Conservation (phyloP, 30 jellyfish, hydroid and myxozoan species). For the Nemopilema nomurai region DNA sequence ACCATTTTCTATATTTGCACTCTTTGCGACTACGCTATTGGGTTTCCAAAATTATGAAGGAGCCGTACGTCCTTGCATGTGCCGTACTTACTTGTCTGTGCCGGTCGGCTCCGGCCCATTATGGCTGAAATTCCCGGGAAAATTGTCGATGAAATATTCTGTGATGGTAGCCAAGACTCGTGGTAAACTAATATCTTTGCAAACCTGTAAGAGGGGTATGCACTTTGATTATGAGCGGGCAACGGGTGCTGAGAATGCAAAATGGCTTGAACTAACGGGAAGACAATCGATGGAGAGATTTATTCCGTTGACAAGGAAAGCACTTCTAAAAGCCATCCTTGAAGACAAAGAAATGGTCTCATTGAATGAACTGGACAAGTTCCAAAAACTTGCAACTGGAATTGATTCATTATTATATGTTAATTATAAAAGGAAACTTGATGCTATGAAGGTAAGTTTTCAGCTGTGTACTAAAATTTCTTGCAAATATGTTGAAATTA, state of each 20-base stretch:
- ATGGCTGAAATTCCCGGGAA: not conserved
- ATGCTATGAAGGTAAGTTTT: constrained; percentile 44
- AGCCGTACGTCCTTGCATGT: no score
- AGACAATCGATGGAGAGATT: constrained; percentile 40
- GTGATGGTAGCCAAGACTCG: not conserved
- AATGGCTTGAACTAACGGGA: constrained; percentile 66
- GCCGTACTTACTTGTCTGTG: no score
- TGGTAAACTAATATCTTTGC: no score
- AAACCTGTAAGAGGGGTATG: not conserved
- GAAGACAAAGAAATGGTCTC: constrained; percentile 39
- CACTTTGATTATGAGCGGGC: constrained; percentile 63
- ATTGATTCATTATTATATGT: constrained; percentile 45
- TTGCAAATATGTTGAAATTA: not conserved
- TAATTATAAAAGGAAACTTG: constrained; percentile 36
- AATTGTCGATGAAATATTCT: not conserved
- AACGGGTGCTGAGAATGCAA: constrained; percentile 39
- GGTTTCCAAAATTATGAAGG: no score
- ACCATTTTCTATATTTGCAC: no score
- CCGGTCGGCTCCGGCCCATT: no score
- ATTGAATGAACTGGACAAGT: constrained; percentile 6
- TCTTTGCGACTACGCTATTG: no score
- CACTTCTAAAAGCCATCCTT: constrained; percentile 32
- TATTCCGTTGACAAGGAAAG: constrained; percentile 59
- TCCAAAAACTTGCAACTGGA: constrained; percentile 52
- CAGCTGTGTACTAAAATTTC: no score